Evolutionary conservation across 2,888 invertebrate species (phyloP), one percentile per base, ranked within the genome.

Genomic region (Cheilosia soror): DNA sequence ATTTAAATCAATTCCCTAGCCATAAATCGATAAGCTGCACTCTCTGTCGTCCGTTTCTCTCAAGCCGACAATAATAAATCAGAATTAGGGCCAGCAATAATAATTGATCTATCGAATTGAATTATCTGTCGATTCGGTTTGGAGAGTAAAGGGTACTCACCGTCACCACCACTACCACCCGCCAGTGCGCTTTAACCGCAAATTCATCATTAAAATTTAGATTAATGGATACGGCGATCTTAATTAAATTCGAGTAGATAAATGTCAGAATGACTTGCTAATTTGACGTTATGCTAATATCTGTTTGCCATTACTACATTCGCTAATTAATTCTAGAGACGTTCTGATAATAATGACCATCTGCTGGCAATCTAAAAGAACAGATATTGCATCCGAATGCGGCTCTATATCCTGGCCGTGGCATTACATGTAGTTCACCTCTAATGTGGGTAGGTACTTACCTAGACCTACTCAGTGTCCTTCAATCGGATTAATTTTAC

Each of bases 211-310:
- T 75, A 71, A 80, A 84, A 84, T 76, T 84, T 84, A 71, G 75
- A 84, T 84, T 84, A 84, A 84, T 84, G 84, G 80, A 71, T 80
- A 80, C 84, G 80, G 80, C 75, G 69, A 80, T 80, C 80, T 80
- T 84, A 75, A 84, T 84, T 84, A 75, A 75, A 65, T 84, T 80
- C 60, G 69, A 84, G 80, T 75, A 75, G 80, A 84, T 80, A 80
- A 80, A 80, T 80, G 75, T 84, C 80, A 80, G 68, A 80, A 84
- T 75, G 80, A 80, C 66, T 80, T 84, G 75, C 68, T 84, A 84
- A 84, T 84, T 84, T 75, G 69, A 84, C 57, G 80, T 65, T 65
- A 75, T 80, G 80, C 75, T 84, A 84, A 84, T 80, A 49, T 76
- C 75, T 76, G 73, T 49, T 68, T 51, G 57, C 68, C 72, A 60